A percentile compares a stretch with the other conserved stretches of the same genome.
Conservation (phyloP, 2,113 vertebrate genomes). For the Dasyornis broadbenti region DNA sequence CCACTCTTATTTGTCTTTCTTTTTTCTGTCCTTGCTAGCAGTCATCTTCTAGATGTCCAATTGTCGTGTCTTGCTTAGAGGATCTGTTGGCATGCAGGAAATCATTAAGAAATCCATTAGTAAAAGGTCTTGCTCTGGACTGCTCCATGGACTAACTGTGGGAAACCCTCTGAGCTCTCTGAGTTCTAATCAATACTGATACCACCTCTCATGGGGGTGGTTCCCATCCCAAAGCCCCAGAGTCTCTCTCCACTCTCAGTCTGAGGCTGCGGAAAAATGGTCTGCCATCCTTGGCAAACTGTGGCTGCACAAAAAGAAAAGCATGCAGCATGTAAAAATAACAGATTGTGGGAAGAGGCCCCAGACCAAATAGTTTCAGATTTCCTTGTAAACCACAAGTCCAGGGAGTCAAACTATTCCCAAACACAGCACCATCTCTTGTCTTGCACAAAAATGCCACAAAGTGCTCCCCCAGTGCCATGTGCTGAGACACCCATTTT, state of each 20-base stretch:
- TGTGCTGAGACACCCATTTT: neutral
- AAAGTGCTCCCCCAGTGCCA: neutral
- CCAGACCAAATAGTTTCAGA: neutral
- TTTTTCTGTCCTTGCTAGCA: neutral
- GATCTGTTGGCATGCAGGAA: neutral
- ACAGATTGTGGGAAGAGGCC: neutral
- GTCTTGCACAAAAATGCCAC: neutral
- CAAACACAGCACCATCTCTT: neutral
- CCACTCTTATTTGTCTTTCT: neutral
- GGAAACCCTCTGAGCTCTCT: neutral
- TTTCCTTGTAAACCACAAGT: neutral
- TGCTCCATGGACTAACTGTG: neutral
- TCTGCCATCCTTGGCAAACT: neutral
- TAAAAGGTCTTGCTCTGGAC: neutral
- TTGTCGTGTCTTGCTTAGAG: neutral
- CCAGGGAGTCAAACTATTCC: neutral
- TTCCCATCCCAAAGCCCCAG: neutral
- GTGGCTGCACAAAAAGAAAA: neutral
- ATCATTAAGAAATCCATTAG: neutral
- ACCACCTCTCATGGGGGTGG: neutral
- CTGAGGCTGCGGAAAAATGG: neutral
- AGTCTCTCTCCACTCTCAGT: neutral
- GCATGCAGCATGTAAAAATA: neutral
- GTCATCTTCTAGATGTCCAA: neutral
- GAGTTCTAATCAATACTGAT: fast-evolving